A percentile compares a stretch with the other conserved stretches of the same genome.
Conservation (phyloP, 2,113 vertebrate species). For the Saimiri boliviensis region DNA sequence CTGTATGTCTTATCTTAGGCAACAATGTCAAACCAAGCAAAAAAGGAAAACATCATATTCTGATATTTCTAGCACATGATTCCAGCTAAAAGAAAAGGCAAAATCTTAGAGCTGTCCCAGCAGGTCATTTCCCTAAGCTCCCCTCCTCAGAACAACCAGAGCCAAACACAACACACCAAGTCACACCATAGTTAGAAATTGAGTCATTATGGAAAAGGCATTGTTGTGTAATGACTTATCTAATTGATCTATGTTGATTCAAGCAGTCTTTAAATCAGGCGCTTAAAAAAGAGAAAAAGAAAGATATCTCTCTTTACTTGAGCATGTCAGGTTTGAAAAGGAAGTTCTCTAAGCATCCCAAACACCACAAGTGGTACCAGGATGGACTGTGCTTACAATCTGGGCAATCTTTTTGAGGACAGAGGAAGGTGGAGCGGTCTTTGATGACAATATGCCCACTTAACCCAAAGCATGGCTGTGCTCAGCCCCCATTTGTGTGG, state of each 20-base stretch:
- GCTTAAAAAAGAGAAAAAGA: not conserved
- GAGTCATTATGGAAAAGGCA: not conserved
- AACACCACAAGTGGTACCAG: accelerated
- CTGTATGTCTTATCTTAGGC: not conserved
- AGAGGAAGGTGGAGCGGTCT: not conserved
- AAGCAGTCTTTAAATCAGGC: not conserved
- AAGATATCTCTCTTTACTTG: not conserved
- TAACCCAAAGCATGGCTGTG: not conserved
- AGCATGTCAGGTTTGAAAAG: not conserved
- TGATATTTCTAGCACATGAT: not conserved
- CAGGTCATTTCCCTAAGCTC: not conserved
- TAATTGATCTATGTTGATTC: not conserved
- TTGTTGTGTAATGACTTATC: not conserved
- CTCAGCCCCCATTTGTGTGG: not conserved
- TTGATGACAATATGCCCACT: no score
- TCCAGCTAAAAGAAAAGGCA: not conserved
- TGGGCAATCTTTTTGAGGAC: not conserved
- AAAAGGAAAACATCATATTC: not conserved
- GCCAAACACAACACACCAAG: not conserved
- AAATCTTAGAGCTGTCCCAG: not conserved
- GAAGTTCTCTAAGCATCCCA: not conserved
- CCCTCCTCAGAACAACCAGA: not conserved
- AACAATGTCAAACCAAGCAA: not conserved
- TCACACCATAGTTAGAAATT: not conserved
- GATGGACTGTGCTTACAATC: not conserved